These are phyloP conservation scores for Dryomyza anilis DNA, from an alignment of 2,888 invertebrate genomes.

Conservation along the genomic window DNA sequence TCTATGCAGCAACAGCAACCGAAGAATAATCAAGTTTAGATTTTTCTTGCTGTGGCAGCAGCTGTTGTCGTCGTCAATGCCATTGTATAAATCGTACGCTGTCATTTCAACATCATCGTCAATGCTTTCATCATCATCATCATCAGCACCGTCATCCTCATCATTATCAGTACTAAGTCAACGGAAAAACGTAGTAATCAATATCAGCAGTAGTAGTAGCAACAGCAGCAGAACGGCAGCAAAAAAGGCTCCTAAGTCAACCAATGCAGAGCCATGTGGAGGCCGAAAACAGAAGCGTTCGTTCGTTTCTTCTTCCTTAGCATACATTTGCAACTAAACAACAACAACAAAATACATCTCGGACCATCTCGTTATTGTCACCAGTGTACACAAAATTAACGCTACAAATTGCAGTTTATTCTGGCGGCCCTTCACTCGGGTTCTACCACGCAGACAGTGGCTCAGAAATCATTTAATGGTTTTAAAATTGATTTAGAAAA, in stretches of 20 bases:
- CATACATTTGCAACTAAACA: slow-evolving; percentile 15
- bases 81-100: neutral
- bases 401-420: slow-evolving; percentile 32
- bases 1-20: neutral
- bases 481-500: no score
- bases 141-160: neutral
- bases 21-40: slow-evolving; percentile 3
- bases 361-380: slow-evolving; percentile 12
- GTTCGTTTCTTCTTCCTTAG: neutral
- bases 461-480: no score
- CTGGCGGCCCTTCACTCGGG: neutral
- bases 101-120: neutral
- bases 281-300: neutral
- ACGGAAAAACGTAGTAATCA: neutral
- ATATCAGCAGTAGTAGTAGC: neutral
- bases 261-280: neutral
- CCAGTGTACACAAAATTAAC: slow-evolving; percentile 32
- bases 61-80: neutral
- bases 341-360: slow-evolving; percentile 21
- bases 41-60: slow-evolving; percentile 6
- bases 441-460: no score
- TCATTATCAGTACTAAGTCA: neutral
- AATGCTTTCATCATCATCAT: neutral
- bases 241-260: neutral
- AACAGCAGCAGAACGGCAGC: no score